A percentile compares a stretch with the other conserved stretches of the same genome.
Conservation (phyloP, 2,113 vertebrate genomes). For the Festucalex cinctus region DNA sequence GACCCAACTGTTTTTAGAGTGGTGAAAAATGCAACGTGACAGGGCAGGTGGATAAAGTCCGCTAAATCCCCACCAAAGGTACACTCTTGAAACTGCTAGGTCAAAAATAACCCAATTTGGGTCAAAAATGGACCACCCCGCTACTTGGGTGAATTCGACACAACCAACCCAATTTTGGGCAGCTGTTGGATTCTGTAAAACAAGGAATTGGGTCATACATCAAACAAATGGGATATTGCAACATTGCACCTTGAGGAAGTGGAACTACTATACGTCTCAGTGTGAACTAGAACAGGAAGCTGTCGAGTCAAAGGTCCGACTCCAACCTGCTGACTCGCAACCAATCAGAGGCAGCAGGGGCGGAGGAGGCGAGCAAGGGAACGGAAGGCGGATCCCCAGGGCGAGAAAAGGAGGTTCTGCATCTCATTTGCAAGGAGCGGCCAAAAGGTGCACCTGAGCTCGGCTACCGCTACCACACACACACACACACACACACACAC, state of each 20-base stretch:
- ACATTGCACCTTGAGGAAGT: background rate
- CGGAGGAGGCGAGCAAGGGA: conserved; percentile 44
- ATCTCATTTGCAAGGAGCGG: conserved; percentile 74
- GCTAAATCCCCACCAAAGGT: too few species aligned
- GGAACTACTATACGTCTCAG: conserved; percentile 2
- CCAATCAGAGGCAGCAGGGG: conserved; percentile 61
- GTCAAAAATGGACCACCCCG: too few species aligned
- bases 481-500: conserved; percentile 24
- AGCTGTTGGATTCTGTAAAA: too few species aligned
- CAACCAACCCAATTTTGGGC: too few species aligned
- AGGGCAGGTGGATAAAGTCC: too few species aligned
- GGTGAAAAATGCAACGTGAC: too few species aligned
- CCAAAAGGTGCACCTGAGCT: conserved; percentile 64
- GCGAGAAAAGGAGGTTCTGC: conserved; percentile 73
- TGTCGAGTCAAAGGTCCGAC: conserved; percentile 63
- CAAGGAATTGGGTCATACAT: background rate
- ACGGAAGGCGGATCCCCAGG: conserved; percentile 66
- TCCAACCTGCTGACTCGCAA: conserved; percentile 66
- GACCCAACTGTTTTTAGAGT: too few species aligned
- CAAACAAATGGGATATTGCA: background rate
- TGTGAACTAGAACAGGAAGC: conserved; percentile 23
- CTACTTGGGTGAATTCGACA: too few species aligned
- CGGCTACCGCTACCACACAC: conserved; percentile 52
- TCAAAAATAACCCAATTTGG: too few species aligned
- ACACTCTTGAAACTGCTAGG: too few species aligned